These are phyloP conservation scores for Danionella dracula DNA, from an alignment of 2,797 vertebrate genomes.

Conservation along the genomic window DNA sequence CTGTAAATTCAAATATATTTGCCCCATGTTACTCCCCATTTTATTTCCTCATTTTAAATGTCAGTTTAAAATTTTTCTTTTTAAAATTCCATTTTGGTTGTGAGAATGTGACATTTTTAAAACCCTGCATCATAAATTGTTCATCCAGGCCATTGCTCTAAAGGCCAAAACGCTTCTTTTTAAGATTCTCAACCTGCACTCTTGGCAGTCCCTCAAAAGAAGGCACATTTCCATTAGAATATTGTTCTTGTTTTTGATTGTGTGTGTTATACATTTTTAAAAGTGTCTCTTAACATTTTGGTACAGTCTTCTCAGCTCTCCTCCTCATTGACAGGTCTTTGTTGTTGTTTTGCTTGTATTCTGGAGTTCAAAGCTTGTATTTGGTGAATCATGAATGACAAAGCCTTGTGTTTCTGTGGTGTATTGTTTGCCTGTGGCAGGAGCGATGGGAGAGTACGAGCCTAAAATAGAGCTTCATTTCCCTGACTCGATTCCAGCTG, in stretches of 20 bases:
- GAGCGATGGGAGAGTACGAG: constrained; percentile 95
- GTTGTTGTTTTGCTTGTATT: constrained; percentile 49
- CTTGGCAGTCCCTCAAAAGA: constrained; percentile 40
- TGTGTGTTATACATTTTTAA: constrained; percentile 61
- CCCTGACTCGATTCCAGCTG: constrained; percentile 84
- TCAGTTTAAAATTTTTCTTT: too few species aligned
- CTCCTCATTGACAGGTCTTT: constrained; percentile 45
- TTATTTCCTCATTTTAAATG: too few species aligned
- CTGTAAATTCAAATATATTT: too few species aligned
- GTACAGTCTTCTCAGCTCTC: constrained; percentile 42
- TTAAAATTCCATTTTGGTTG: background rate
- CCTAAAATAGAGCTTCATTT: constrained; percentile 98
- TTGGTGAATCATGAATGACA: constrained; percentile 54
- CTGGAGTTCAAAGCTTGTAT: constrained; percentile 34
- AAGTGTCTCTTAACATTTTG: constrained; percentile 41
- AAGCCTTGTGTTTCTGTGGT: constrained; percentile 41
- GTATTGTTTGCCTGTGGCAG: constrained; percentile 62
- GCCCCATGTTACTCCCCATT: too few species aligned
- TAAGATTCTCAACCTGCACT: constrained; percentile 19
- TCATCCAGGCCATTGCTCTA: constrained; percentile 29
- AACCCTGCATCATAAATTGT: constrained; percentile 29
- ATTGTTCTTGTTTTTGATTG: constrained; percentile 52
- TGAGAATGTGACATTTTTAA: constrained; percentile 31
- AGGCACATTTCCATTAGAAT: constrained; percentile 56
- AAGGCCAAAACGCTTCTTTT: constrained; percentile 35